A percentile compares a stretch with the other conserved stretches of the same genome.
Evolutionary conservation across 64 coral and sea anemone genomes (phyloP).

Genomic region (Porites lutea): DNA sequence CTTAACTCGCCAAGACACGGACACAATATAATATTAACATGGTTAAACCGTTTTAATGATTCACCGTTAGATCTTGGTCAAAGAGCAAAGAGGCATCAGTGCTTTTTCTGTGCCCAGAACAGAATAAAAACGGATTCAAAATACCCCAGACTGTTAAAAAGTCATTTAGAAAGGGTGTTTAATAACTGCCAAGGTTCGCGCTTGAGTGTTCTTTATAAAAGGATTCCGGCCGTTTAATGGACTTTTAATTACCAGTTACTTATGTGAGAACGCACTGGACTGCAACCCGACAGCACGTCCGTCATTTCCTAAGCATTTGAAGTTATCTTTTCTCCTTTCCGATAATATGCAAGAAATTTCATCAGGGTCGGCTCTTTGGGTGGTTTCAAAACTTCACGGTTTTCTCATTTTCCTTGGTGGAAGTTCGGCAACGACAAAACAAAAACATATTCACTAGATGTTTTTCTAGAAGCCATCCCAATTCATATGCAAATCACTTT

Average conservation of each 20-base stretch:
- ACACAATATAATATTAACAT: neutral
- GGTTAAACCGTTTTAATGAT: neutral
- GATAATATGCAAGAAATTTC: no score
- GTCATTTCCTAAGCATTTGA: no score
- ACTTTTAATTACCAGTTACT: neutral
- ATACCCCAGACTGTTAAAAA: neutral
- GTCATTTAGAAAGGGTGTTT: neutral
- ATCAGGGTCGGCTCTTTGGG: neutral
- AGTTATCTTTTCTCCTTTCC: no score
- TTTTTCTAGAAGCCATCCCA: neutral
- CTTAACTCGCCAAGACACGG: neutral
- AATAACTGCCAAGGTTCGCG: neutral
- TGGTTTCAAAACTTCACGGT: neutral
- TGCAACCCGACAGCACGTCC: no score
- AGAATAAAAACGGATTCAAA: neutral
- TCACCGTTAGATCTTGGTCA: neutral
- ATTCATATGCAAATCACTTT: conserved; percentile 42
- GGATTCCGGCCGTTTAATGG: conserved; percentile 10
- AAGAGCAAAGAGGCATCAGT: neutral
- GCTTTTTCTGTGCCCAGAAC: no score
- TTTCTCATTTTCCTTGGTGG: neutral
- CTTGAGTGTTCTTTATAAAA: neutral
- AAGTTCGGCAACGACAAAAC: neutral
- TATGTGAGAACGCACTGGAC: neutral
- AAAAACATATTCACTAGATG: neutral